These are phyloP conservation scores for Gymnothorax javanicus DNA, from an alignment of 2,797 vertebrate species.

Conservation along the genomic window DNA sequence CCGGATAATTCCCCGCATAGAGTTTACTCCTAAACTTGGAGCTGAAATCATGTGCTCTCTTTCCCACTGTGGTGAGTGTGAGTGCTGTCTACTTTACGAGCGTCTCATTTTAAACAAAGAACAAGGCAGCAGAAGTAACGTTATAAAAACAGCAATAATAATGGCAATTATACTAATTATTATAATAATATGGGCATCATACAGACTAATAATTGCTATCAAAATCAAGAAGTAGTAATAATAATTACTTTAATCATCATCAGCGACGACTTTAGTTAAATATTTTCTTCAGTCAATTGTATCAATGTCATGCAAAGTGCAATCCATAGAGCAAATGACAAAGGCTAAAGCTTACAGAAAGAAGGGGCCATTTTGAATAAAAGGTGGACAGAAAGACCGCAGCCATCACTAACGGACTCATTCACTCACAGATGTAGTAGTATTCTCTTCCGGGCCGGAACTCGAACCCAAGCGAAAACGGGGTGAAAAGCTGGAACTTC, in stretches of 20 bases:
- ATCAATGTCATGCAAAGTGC: not conserved
- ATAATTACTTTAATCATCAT: not conserved
- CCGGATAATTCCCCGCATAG: conserved; percentile 46
- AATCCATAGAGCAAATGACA: not conserved
- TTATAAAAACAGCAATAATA: not conserved
- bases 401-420: conserved; percentile 39
- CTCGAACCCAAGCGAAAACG: conserved; percentile 97
- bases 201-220: no score
- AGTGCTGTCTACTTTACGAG: not conserved
- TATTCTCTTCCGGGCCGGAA: conserved; percentile 97
- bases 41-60: not conserved
- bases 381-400: conserved; percentile 45
- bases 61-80: not conserved
- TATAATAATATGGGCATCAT: no score
- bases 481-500: conserved; percentile 99
- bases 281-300: not conserved
- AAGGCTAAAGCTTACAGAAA: not conserved
- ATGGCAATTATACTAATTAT: not conserved
- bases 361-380: not conserved
- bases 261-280: conserved; percentile 6
- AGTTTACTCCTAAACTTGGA: conserved; percentile 27
- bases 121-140: not conserved
- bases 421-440: conserved; percentile 95
- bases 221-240: not conserved
- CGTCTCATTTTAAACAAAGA: not conserved